Evolutionary conservation across 2,888 invertebrate genomes (phyloP).

Genomic region (Ptilodon capucinus): DNA sequence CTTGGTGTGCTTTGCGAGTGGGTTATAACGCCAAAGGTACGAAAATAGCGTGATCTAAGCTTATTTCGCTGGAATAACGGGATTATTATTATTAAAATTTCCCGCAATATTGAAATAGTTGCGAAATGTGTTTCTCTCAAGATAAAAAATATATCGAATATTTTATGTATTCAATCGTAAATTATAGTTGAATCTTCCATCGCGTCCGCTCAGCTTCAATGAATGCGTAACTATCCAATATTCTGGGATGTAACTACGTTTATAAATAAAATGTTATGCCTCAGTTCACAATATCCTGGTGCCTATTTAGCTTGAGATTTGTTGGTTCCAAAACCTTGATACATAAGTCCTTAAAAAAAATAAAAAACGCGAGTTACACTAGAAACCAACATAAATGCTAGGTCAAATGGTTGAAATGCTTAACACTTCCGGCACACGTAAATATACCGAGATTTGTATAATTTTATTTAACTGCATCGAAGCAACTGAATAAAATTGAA

Average conservation of each 20-base stretch:
- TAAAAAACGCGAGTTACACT: too few species aligned
- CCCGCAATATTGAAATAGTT: background rate
- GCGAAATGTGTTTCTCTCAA: background rate
- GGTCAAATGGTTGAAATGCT: too few species aligned
- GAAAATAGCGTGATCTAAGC: constrained; percentile 1
- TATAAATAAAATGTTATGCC: background rate
- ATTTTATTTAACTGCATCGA: too few species aligned
- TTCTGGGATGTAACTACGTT: background rate
- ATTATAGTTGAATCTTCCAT: background rate
- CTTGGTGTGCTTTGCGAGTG: constrained; percentile 31
- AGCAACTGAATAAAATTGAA: background rate
- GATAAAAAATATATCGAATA: background rate
- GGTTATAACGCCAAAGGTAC: constrained; percentile 17
- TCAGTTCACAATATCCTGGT: background rate
- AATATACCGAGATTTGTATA: too few species aligned
- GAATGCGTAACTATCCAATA: background rate
- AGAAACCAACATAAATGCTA: too few species aligned
- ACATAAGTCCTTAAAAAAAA: too few species aligned
- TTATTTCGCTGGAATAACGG: background rate
- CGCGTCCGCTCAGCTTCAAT: background rate
- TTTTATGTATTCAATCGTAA: constrained; percentile 1
- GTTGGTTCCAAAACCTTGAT: too few species aligned
- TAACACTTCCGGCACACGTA: too few species aligned
- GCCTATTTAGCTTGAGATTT: background rate
- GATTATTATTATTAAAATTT: background rate